Evolutionary conservation across 2,888 invertebrate species (phyloP), one percentile per base, ranked within the genome.

Genomic region (Tetramorium bicarinatum): DNA sequence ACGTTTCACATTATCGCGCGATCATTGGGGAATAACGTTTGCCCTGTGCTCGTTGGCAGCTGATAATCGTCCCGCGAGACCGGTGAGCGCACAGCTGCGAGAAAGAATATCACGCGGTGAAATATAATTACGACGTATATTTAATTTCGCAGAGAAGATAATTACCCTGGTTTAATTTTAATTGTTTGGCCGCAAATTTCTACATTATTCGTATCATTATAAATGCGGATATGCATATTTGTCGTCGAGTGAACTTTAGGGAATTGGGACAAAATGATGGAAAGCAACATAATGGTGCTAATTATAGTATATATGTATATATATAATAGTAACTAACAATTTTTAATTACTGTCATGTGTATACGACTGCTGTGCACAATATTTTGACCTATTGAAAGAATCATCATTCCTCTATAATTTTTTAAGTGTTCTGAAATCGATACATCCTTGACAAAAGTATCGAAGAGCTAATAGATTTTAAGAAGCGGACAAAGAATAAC

Each of bases 1-100:
- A 62, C 62, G 49, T 74, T 82, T 87, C 82, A 80, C 72, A 86
- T 88, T 77, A 77, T 44, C 15, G 77, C 56, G 29, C 29, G 56
- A 77, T 77, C 69, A 56, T 77, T 69, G 77, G 69, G 69, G 77
- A 56, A 56, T 77, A 44, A 67, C 54, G 38, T 52, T 66, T 66
- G 76, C 64, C 18, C 21, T 21, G 38, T 34, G 25, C 41, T 54
- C 52, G 66, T 54, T 76, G 76, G 76, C 66, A 66, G 54, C 54
- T 41, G 67, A 54, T 77, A 77, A 77, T 69, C 54, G 77, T 56
- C 44, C n/a, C 54, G 29, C 15, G 69, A 21, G 69, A 44, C 6
- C 15, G 76, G 2, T 44, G 41, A 54, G 38, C 9, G 21, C 34
- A 38, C 13, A 49, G n/a, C 41, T 15, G 44, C 29, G 67, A 41